These are phyloP conservation scores for Spatulosminthurus flaviceps DNA, from an alignment of 2,888 invertebrate genomes.

Conservation along the genomic window DNA sequence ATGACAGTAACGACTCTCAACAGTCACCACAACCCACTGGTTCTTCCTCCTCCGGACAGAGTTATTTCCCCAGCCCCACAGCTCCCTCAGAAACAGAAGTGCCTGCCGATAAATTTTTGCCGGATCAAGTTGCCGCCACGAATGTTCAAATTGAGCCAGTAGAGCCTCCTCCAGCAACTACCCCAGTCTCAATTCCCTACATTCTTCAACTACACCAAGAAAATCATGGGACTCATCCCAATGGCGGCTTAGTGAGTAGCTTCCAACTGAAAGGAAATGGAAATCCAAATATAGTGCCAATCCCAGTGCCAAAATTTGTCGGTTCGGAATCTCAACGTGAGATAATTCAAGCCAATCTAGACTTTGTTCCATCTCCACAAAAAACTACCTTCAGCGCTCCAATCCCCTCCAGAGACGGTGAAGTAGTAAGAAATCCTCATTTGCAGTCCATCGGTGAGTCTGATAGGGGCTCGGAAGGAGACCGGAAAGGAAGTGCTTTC, in stretches of 20 bases:
- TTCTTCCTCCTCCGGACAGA: background rate
- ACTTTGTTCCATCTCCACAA: conserved; percentile 34
- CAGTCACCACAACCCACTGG: background rate
- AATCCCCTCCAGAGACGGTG: conserved; percentile 5
- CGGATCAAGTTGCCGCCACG: conserved; percentile 1
- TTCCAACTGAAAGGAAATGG: background rate
- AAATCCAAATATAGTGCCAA: conserved; percentile 37
- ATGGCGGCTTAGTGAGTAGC: background rate
- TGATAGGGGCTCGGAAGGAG: background rate
- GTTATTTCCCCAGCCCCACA: background rate
- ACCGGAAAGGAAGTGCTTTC: background rate
- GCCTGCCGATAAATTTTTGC: background rate
- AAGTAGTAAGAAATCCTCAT: conserved; percentile 48
- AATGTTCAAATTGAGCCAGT: conserved; percentile 8
- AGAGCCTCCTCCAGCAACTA: background rate
- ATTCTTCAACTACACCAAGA: conserved; percentile 23
- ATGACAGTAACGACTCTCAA: background rate
- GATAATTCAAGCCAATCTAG: conserved; percentile 13
- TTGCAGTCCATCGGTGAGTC: conserved; percentile 41
- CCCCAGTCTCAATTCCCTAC: conserved; percentile 33
- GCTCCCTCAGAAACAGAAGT: conserved; percentile 10
- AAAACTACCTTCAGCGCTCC: conserved; percentile 32
- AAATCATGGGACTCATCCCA: background rate
- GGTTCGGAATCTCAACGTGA: conserved; percentile 27
- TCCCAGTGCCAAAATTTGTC: conserved; percentile 37